Base-by-base conservation (phyloP, 2,113 vertebrate genomes). In the Chinchilla lanigera region DNA sequence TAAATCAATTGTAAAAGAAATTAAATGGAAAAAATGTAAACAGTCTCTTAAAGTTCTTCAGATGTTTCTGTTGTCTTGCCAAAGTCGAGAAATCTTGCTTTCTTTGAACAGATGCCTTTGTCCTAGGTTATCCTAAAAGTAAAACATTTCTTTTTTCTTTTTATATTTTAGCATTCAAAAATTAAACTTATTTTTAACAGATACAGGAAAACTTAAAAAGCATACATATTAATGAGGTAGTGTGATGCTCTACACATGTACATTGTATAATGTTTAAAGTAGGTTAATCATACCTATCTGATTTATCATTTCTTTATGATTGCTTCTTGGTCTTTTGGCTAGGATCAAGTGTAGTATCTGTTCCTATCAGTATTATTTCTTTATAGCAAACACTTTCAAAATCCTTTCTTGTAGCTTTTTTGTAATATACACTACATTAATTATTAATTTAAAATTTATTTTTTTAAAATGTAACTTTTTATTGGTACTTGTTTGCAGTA, bases 1-100 rank as follows among this genome's bases (percentile, higher is more conserved):
- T 81, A 85, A 73, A 82, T 89, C n/a, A 84, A 28, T 35, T 82
- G 10, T 78, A 52, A 96, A 75, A 47, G 13, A 87, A 97, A 47
- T 7, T 35, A 88, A 90, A 44, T 77, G 28, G 77, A 87, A 69
- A 78, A 94, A 81, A 63, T 63, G 22, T 82, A 69, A 81, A 61
- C 8, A 26, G 7, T 78, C 17, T 80, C 75, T 84, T 7, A 58
- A 95, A 92, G 17, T 56, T 90, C 30, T 81, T 22, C 4, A n/a
- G 44, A 54, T 77, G 81, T 84, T n/a, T 92, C 22, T 58, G 81
- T 60, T 14, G 9, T 56, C 47, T 33, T 94, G 24, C 26, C 12
- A 28, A 38, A 3, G 10, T 63, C 88, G 84, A 92, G 38, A 71
- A 71, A 75, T 47, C 12, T 5, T 95, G 52, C 28, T 90, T 86